phyloP scores from a whole-genome alignment of 2,888 invertebrate genomes.

The Cistogaster globosa region DNA sequence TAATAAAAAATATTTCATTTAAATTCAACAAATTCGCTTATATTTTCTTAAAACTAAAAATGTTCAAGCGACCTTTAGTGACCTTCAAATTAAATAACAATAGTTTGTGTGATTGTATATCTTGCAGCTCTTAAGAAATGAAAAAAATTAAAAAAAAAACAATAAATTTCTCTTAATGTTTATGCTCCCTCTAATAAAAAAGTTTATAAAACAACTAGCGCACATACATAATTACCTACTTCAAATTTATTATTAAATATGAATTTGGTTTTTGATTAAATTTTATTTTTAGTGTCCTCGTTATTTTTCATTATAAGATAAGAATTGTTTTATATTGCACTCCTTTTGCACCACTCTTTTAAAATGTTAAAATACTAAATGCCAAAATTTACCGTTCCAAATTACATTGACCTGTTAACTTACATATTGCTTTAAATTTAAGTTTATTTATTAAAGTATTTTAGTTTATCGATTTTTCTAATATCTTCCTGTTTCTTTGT shows the following conservation, averaged over 20 bases:
- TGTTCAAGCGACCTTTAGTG: constrained; percentile 67
- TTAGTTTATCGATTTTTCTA: constrained; percentile 4
- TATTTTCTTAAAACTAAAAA: constrained; percentile 5
- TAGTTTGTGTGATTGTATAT: constrained; percentile 9
- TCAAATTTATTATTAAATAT: not conserved
- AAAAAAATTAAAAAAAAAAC: constrained; percentile 1
- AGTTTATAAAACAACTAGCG: not conserved
- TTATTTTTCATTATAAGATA: constrained; percentile 23
- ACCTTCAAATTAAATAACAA: constrained; percentile 63
- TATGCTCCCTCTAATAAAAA: constrained; percentile 33
- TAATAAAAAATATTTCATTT: not conserved
- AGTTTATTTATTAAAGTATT: not conserved
- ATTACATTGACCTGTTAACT: no score
- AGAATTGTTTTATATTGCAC: constrained; percentile 14
- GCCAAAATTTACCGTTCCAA: constrained; percentile 23
- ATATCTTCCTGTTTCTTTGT: constrained; percentile 2
- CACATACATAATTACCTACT: constrained; percentile 7
- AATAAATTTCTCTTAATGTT: constrained; percentile 38
- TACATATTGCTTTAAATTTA: not conserved
- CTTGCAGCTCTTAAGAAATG: constrained; percentile 25
- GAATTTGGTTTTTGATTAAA: constrained; percentile 11
- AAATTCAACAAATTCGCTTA: constrained; percentile 13
- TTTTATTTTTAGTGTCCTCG: not conserved
- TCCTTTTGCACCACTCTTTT: constrained; percentile 5
- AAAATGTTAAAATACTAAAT: not conserved